Evolutionary conservation across 2,888 invertebrate species (phyloP), one percentile per base, ranked within the genome.

Genomic region (Polyommatus icarus): DNA sequence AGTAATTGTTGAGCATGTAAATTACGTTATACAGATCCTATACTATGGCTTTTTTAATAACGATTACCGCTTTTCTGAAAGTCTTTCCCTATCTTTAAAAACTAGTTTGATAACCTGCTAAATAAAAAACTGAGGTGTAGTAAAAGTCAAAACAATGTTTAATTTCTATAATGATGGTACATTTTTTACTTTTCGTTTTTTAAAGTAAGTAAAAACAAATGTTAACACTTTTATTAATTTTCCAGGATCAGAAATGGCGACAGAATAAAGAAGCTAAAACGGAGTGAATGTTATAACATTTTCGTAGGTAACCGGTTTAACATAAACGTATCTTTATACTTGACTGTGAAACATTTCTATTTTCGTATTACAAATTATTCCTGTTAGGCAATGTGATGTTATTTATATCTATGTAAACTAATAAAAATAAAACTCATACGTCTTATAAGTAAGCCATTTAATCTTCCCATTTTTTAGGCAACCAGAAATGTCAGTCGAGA

Each of bases 231-330:
- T 71, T 79, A 54, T 81, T 81, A 78, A 78, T 79, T 87, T 93
- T 93, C 83, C 93, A 93, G 93, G 93, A 93, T 83, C 93, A 92
- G 86, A 93, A 93, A 85, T 93, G 93, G 93, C 87, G 93, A 85
- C 92, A 91, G 85, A 92, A 90, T 87, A 93, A 92, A 89, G 93
- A 93, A 85, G 84, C 87, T 80, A 81, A 81, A 78, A 81, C 79
- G 79, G 73, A 78, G 78, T 76, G 80, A 78, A 78, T 78, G 77
- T 78, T 77, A 80, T 82, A 81, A 81, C 80, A 81, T 86, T 90
- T 88, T 87, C 86, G 88, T 88, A 73, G 50, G 67, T 67, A 57
- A 40, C 75, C 32, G 46, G 77, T 72, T 54, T 54, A 57, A 15
- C 18, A 54, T 24, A 57, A 57, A 77, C 24, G 50, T 86, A 87